A percentile compares a stretch with the other conserved stretches of the same genome.
Evolutionary conservation across 2,113 vertebrate species (phyloP).

Genomic region (Eulemur macaco): DNA sequence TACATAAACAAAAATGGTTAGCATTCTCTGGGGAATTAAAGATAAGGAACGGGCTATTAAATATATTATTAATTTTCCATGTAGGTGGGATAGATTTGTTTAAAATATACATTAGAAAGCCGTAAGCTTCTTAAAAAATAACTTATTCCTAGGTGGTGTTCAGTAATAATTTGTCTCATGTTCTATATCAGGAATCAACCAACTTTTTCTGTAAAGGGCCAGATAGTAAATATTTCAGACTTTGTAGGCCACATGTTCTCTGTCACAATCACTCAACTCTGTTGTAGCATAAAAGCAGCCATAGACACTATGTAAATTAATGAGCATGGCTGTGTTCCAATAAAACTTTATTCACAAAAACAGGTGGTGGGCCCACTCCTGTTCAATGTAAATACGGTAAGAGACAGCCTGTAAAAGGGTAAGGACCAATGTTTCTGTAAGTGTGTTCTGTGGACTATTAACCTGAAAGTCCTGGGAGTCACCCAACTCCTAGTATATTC

Average conservation of each 20-base stretch:
- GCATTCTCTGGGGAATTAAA: neutral
- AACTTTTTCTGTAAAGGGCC: neutral
- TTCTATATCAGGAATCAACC: neutral
- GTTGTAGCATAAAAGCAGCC: neutral
- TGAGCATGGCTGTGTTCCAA: neutral
- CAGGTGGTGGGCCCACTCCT: neutral
- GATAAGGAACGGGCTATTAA: neutral
- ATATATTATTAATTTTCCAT: neutral
- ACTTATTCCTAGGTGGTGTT: neutral
- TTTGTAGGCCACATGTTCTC: neutral
- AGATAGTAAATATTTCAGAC: neutral
- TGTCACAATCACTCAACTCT: neutral
- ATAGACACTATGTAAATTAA: neutral
- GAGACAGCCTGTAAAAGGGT: neutral
- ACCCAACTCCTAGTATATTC: neutral
- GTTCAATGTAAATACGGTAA: neutral
- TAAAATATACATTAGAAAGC: neutral
- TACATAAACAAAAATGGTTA: slow-evolving; percentile 38
- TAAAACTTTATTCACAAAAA: neutral
- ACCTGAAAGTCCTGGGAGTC: neutral
- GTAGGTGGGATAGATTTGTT: neutral
- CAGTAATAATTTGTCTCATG: neutral
- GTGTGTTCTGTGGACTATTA: neutral
- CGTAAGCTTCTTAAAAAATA: neutral
- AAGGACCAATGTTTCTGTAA: neutral